Evolutionary conservation across 2,113 vertebrate species (phyloP).

Genomic region (Atrichornis clamosus): DNA sequence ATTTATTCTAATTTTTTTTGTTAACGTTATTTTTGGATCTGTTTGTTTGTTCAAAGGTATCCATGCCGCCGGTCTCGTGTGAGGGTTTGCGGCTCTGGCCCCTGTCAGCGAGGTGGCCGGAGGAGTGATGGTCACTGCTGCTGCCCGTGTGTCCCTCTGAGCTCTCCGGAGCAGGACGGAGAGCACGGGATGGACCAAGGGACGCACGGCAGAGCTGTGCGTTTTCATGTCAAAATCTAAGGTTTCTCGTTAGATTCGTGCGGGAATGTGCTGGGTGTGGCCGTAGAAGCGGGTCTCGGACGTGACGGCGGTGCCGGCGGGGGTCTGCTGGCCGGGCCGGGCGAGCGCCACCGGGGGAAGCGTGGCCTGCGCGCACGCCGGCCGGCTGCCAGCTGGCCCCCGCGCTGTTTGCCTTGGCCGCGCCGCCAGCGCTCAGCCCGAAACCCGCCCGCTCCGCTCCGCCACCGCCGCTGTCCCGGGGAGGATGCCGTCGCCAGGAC

Average conservation of each 20-base stretch:
- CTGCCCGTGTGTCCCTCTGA: neutral
- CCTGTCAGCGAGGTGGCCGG: neutral
- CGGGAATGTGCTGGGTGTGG: neutral
- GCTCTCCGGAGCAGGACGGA: neutral
- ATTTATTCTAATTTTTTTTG: slow-evolving; percentile 48
- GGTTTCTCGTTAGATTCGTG: neutral
- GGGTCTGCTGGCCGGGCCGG: neutral
- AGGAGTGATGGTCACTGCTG: neutral
- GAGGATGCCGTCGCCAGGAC: slow-evolving; percentile 20
- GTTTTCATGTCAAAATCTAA: neutral
- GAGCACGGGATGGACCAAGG: neutral
- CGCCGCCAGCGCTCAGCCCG: neutral
- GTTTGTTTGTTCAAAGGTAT: slow-evolving; percentile 16
- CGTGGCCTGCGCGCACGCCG: neutral
- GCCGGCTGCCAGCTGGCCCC: slow-evolving; percentile 19
- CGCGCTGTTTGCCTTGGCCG: slow-evolving; percentile 37
- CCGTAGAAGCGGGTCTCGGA: neutral
- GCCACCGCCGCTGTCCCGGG: neutral
- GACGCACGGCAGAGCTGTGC: neutral
- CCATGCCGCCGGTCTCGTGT: neutral
- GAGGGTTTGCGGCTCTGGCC: neutral
- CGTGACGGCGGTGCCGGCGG: neutral
- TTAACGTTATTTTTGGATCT: slow-evolving; percentile 19
- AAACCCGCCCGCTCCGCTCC: neutral
- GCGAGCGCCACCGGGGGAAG: neutral